Evolutionary conservation across 2,113 vertebrate genomes (phyloP), one percentile per base, ranked within the genome.

Genomic region (Hiodon tergisus): DNA sequence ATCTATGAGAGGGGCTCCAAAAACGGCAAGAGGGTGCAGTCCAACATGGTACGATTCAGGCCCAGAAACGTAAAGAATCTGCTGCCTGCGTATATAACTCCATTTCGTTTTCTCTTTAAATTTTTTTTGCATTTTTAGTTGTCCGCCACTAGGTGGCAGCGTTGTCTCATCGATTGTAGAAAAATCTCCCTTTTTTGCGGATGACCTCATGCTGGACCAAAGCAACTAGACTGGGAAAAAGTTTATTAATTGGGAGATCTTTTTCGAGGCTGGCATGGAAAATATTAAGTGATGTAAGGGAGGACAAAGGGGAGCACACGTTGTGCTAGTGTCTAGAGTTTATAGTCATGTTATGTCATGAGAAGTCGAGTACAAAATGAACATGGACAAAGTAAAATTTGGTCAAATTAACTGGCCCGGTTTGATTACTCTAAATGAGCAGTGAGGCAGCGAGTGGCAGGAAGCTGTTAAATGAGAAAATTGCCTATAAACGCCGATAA

Each of bases 21-120:
- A 88, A 90, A 97, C 50, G 96, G 96, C 84, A 98, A 98, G 89
- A 92, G 96, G 81, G 95, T 98, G 69, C 97, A 99, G 88, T 96
- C 95, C 75, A 98, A 99, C 84, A 98, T 99, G 96, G 97, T 98
- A 87, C 83, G 88, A 83, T 2, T 48, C 13, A 4, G 11, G 60
- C 13, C 31, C 2, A 16, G 31, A 48, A 63, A 47, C 17, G 50
- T 50, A 31, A 31, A 31, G 31, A 2, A 31, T 31, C 31, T 31
- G 31, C 31, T 31, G 31, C 31, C 31, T 31, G 31, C 31, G 31
- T 31, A 1, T 31, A 31, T 31, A 31, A 31, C 31, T 31, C 31
- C 2, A 31, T 31, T 31, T 31, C 31, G 31, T 31, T 31, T 31
- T 31, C 31, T 31, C 31, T 31, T 31, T 31, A 31, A 31, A n/a